These are phyloP conservation scores for Adoxophyes honmai DNA, from an alignment of 1,140 invertebrate genomes.

Conservation along the genomic window DNA sequence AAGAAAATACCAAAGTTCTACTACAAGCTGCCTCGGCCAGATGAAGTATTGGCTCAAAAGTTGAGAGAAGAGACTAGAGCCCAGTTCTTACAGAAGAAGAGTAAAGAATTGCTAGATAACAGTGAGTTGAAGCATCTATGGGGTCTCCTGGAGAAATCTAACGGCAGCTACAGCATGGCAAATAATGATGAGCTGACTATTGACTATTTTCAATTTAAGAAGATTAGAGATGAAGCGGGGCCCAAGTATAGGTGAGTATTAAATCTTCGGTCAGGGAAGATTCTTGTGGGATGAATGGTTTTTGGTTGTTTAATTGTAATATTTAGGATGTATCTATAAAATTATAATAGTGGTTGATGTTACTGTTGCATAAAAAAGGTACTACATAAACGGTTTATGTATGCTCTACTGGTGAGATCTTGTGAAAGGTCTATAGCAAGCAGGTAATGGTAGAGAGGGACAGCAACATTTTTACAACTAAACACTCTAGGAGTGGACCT, in stretches of 20 bases:
- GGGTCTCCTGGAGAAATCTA: slow-evolving; percentile 88
- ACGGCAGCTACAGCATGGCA: slow-evolving; percentile 79
- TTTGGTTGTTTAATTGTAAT: too few relatives aligned
- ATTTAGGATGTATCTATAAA: too few relatives aligned
- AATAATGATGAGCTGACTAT: slow-evolving; percentile 89
- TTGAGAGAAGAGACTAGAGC: slow-evolving; percentile 92
- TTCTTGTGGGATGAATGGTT: too few relatives aligned
- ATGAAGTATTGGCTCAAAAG: slow-evolving; percentile 87
- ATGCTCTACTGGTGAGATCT: too few relatives aligned
- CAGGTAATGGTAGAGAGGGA: too few relatives aligned
- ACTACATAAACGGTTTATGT: too few relatives aligned
- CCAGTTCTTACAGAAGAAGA: slow-evolving; percentile 90
- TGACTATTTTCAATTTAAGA: slow-evolving; percentile 90
- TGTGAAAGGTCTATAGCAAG: too few relatives aligned
- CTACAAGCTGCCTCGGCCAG: slow-evolving; percentile 86
- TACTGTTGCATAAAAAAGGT: too few relatives aligned
- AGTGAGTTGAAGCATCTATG: slow-evolving; percentile 92
- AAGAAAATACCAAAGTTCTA: slow-evolving; percentile 87
- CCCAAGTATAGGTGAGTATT: slow-evolving; percentile 83
- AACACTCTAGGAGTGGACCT: too few relatives aligned
- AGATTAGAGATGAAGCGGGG: slow-evolving; percentile 84
- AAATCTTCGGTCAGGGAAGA: too few relatives aligned
- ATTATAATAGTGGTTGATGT: too few relatives aligned
- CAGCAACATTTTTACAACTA: too few relatives aligned
- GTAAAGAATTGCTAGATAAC: slow-evolving; percentile 89